Conservation (phyloP, 2,797 vertebrate species). For the Scolopax rusticola region DNA sequence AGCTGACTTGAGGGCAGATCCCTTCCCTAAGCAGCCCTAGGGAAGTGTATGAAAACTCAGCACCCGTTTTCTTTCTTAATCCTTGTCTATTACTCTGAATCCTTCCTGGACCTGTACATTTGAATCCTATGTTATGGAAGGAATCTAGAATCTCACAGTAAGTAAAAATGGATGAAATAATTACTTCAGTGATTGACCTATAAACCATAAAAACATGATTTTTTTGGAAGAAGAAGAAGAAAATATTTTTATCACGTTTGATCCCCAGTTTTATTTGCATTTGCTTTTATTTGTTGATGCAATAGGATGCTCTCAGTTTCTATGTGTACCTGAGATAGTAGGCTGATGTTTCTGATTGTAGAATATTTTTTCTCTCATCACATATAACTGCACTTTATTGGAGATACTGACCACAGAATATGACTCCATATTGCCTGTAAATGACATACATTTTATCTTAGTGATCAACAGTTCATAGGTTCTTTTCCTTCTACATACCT, state of each 20-base stretch:
- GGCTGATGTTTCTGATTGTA: neutral
- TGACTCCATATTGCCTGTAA: neutral
- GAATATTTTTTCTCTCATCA: neutral
- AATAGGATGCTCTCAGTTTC: neutral
- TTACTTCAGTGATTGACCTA: neutral
- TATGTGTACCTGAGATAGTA: neutral
- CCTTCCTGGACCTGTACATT: neutral
- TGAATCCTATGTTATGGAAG: neutral
- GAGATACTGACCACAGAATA: neutral
- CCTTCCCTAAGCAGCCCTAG: neutral
- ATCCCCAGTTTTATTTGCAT: neutral
- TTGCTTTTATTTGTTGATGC: neutral
- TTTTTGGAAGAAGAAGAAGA: neutral
- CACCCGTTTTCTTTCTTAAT: neutral
- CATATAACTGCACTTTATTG: neutral
- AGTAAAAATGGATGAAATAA: neutral
- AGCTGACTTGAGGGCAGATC: conserved; percentile 52
- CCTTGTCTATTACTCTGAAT: neutral
- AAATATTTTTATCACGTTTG: neutral
- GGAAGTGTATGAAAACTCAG: neutral
- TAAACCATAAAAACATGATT: neutral
- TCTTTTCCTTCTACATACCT: neutral
- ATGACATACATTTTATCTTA: rapidly evolving
- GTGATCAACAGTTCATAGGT: neutral
- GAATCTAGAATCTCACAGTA: neutral